Percentiles rank a stretch among this genome's conserved stretches.
Evolutionary conservation across 2,797 vertebrate species (phyloP).

Genomic region (Channa striata): DNA sequence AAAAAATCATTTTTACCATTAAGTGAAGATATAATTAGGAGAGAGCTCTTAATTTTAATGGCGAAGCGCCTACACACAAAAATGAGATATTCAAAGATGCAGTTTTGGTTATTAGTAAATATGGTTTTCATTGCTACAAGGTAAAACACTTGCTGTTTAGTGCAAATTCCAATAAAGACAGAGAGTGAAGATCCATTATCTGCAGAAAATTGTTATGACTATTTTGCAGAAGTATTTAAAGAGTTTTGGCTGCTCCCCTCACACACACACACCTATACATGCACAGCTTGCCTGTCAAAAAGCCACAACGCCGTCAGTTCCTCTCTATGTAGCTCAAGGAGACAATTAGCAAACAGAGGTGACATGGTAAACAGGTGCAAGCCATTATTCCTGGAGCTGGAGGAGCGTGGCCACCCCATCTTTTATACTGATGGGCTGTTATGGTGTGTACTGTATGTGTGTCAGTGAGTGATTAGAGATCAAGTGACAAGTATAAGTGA

Average conservation of each 20-base stretch:
- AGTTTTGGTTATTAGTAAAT: too few species aligned
- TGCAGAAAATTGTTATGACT: background rate
- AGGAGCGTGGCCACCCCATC: conserved; percentile 95
- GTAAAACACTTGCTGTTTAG: background rate
- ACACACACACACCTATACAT: conserved; percentile 9
- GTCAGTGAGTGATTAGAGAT: conserved; percentile 75
- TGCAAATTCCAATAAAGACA: background rate
- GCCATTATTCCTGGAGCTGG: conserved; percentile 97
- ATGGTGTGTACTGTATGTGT: conserved; percentile 32
- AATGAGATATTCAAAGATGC: too few species aligned
- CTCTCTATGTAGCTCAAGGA: conserved; percentile 94
- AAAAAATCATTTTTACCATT: too few species aligned
- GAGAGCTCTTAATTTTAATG: too few species aligned
- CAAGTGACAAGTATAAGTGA: conserved; percentile 92
- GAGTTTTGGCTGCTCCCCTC: background rate
- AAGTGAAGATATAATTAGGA: too few species aligned
- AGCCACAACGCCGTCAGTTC: conserved; percentile 93
- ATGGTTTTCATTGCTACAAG: too few species aligned
- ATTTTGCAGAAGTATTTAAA: background rate
- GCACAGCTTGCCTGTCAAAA: conserved; percentile 88
- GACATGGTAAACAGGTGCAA: conserved; percentile 99
- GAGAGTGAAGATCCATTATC: background rate
- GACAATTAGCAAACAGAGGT: conserved; percentile 99
- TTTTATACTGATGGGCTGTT: conserved; percentile 89
- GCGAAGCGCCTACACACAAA: too few species aligned